These are phyloP conservation scores for Paratrypauchen microcephalus DNA, from an alignment of 2,797 vertebrate genomes.

Conservation along the genomic window DNA sequence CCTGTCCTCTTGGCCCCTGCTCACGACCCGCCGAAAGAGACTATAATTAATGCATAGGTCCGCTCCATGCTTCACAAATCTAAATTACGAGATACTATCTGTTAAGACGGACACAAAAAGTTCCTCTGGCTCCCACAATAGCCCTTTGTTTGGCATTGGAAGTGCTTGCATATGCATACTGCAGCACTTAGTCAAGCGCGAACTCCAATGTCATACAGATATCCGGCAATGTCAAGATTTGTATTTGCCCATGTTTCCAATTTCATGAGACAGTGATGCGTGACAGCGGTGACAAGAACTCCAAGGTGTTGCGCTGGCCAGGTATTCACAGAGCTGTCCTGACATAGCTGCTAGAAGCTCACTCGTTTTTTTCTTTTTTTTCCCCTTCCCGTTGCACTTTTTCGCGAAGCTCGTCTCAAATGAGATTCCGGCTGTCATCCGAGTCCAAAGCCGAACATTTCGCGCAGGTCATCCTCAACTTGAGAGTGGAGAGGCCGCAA, in stretches of 20 bases:
- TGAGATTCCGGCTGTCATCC: conserved; percentile 56
- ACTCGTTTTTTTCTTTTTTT: conserved; percentile 21
- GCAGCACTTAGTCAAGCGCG: conserved; percentile 53
- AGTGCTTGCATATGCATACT: conserved; percentile 56
- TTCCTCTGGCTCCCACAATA: conserved; percentile 20
- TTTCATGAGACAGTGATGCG: conserved; percentile 76
- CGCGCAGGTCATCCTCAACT: conserved; percentile 28
- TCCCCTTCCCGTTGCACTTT: conserved; percentile 41
- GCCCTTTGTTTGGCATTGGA: conserved; percentile 56
- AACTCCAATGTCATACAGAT: conserved; percentile 71
- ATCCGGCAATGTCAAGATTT: conserved; percentile 77
- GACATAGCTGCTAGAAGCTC: conserved; percentile 50
- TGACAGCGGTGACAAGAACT: conserved; percentile 73
- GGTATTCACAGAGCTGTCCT: conserved; percentile 61
- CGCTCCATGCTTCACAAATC: conserved; percentile 35
- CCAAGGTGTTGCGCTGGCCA: conserved; percentile 54
- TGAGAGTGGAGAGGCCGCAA: conserved; percentile 16
- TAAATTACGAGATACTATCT: conserved; percentile 52
- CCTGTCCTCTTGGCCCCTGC: conserved; percentile 57
- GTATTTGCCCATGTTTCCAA: conserved; percentile 75
- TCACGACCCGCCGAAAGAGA: conserved; percentile 56
- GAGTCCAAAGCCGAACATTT: conserved; percentile 27
- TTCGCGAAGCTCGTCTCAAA: conserved; percentile 39
- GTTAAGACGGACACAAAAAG: conserved; percentile 42
- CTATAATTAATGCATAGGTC: conserved; percentile 67